These are phyloP conservation scores for Caranx melampygus DNA, from an alignment of 2,113 vertebrate species.

Conservation along the genomic window DNA sequence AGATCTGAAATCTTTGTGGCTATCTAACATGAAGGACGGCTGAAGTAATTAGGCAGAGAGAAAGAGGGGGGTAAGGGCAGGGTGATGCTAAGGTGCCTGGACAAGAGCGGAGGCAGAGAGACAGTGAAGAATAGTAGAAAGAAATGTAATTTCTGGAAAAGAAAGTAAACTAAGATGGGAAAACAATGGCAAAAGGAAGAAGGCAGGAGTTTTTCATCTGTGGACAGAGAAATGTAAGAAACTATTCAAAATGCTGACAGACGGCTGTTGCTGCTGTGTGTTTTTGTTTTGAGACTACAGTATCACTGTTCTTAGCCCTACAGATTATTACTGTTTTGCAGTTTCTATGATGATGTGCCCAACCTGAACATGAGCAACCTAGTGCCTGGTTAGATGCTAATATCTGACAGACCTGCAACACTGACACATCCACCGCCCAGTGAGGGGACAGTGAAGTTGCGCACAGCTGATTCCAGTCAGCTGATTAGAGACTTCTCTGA, in stretches of 20 bases:
- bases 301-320: no score
- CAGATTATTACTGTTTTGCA: no score
- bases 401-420: no score
- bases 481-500: no score
- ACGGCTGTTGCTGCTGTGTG: background rate
- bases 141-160: background rate
- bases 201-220: background rate
- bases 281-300: background rate
- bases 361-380: no score
- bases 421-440: no score
- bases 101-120: slow-evolving; percentile 3
- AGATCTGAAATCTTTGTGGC: slow-evolving; percentile 61
- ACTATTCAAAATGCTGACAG: background rate
- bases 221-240: background rate
- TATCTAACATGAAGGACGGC: slow-evolving; percentile 62
- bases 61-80: slow-evolving; percentile 12
- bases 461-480: no score
- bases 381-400: no score
- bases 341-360: no score
- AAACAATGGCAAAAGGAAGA: background rate
- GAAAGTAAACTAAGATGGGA: slow-evolving; percentile 1
- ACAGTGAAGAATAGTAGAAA: slow-evolving; percentile 2
- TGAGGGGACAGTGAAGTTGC: no score
- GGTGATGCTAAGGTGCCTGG: slow-evolving; percentile 13
- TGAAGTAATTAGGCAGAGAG: slow-evolving; percentile 76